Evolutionary conservation across 1,140 invertebrate genomes (phyloP).

Genomic region (Eciton burchellii): DNA sequence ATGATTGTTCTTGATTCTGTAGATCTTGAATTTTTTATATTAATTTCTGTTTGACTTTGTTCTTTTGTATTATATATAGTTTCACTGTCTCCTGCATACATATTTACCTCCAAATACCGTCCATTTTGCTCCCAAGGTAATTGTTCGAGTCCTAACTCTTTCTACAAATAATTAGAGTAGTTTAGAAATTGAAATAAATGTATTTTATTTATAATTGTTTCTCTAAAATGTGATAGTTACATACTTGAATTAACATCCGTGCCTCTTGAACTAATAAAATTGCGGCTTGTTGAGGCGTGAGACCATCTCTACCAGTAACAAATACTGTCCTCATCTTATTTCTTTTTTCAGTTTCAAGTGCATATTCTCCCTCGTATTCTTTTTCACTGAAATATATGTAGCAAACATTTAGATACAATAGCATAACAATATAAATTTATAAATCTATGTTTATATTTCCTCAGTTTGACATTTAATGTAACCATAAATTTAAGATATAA

Average conservation of each 20-base stretch:
- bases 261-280: conserved; percentile 93
- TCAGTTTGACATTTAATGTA: neutral
- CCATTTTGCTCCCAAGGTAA: conserved; percentile 82
- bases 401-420: conserved; percentile 2
- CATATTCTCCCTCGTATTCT: conserved; percentile 89
- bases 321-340: conserved; percentile 91
- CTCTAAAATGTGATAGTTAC: conserved; percentile 75
- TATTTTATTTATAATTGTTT: conserved; percentile 76
- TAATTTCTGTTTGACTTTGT: neutral
- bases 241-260: conserved; percentile 87
- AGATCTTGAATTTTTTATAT: neutral
- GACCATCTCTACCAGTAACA: conserved; percentile 92
- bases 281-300: conserved; percentile 94
- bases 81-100: conserved; percentile 13
- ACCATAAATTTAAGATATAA: neutral
- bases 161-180: conserved; percentile 79
- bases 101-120: conserved; percentile 41
- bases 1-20: neutral
- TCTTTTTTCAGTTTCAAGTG: conserved; percentile 88
- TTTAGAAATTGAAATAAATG: neutral
- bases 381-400: conserved; percentile 87
- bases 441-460: neutral
- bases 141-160: conserved; percentile 85
- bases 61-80: neutral
- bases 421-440: neutral